Conservation (phyloP, 2,888 invertebrate species). For the Pelosia muscerda region DNA sequence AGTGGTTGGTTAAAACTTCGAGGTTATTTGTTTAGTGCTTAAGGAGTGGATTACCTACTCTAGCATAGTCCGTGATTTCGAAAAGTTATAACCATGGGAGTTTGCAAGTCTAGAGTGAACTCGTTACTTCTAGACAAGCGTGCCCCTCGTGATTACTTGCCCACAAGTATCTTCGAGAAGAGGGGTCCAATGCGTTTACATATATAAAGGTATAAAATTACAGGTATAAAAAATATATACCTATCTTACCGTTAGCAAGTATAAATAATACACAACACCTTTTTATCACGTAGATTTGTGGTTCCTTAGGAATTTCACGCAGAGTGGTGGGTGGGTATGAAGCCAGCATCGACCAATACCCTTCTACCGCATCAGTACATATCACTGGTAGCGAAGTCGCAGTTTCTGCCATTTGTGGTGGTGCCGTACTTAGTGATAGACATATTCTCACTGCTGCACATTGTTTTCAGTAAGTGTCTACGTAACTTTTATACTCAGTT, state of each 20-base stretch:
- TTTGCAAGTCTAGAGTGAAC: too few species aligned
- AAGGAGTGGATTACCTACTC: too few species aligned
- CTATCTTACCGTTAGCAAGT: neutral
- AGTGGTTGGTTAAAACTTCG: too few species aligned
- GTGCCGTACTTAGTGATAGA: conserved; percentile 10
- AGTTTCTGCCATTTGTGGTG: conserved; percentile 5
- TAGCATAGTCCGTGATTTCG: too few species aligned
- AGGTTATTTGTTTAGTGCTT: too few species aligned
- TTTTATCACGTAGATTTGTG: neutral
- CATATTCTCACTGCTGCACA: conserved; percentile 16
- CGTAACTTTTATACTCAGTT: neutral
- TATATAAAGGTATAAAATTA: too few species aligned
- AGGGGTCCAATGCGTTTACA: too few species aligned
- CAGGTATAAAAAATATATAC: neutral
- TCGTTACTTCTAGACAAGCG: too few species aligned
- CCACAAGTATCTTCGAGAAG: too few species aligned
- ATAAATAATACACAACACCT: neutral
- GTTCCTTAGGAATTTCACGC: neutral
- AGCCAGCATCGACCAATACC: neutral
- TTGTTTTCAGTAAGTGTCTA: conserved; percentile 13
- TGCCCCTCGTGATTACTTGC: too few species aligned
- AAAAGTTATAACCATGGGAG: too few species aligned
- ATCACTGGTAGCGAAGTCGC: too few species aligned
- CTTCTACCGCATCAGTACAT: neutral
- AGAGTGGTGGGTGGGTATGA: neutral